Conservation (phyloP, 2,113 vertebrate species). For the Montifringilla adamsi region DNA sequence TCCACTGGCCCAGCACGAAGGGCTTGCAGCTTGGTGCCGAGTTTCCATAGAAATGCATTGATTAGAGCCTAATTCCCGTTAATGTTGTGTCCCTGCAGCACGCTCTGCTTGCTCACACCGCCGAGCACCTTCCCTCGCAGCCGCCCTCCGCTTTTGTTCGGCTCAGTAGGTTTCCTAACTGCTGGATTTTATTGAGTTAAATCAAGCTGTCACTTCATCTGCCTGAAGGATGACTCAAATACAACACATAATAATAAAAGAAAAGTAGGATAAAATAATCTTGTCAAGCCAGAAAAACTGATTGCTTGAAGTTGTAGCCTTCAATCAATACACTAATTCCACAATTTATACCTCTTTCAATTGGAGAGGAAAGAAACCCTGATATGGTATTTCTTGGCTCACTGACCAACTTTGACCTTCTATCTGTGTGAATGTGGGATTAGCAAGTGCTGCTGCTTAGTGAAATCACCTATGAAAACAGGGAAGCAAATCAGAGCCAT, state of each 20-base stretch:
- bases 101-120: constrained; percentile 75
- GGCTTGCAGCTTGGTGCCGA: constrained; percentile 74
- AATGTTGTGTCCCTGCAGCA: constrained; percentile 81
- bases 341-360: constrained; percentile 96
- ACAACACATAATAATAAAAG: constrained; percentile 99
- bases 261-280: constrained; percentile 99
- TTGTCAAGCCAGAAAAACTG: constrained; percentile 98
- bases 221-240: constrained; percentile 98
- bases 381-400: constrained; percentile 99
- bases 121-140: constrained; percentile 75
- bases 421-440: constrained; percentile 87
- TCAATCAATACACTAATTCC: constrained; percentile 99
- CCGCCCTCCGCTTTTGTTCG: constrained; percentile 82
- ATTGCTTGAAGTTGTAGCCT: constrained; percentile 93
- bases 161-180: constrained; percentile 96
- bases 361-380: constrained; percentile 93
- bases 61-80: constrained; percentile 85
- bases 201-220: constrained; percentile 99
- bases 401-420: constrained; percentile 99
- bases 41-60: constrained; percentile 95
- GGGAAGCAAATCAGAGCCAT: constrained; percentile 84
- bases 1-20: constrained; percentile 36
- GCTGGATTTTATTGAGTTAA: constrained; percentile 98
- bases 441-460: constrained; percentile 89
- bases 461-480: constrained; percentile 92